A percentile compares a stretch with the other conserved stretches of the same genome.
These are phyloP conservation scores for Sisyra terminalis DNA, from an alignment of 2,888 invertebrate genomes.

Conservation along the genomic window DNA sequence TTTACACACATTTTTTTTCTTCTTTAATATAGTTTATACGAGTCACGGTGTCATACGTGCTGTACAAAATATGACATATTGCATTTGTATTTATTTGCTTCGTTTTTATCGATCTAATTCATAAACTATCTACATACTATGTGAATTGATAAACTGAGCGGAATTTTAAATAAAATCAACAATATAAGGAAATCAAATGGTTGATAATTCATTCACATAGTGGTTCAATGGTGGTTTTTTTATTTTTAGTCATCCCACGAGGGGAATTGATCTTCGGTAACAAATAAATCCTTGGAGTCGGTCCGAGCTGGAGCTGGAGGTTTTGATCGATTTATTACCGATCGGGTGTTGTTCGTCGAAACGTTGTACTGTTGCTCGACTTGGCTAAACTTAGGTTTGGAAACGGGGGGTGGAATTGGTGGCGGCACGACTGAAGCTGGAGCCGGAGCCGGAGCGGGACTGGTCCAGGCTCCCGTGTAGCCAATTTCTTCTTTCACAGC, in stretches of 20 bases:
- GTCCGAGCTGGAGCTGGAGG: constrained; percentile 19
- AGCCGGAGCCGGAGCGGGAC: constrained; percentile 10
- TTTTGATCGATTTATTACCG: constrained; percentile 20
- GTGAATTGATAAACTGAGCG: too few species aligned
- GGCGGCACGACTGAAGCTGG: constrained; percentile 24
- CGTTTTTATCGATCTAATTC: too few species aligned
- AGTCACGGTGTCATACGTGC: too few species aligned
- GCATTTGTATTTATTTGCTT: too few species aligned
- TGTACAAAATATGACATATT: too few species aligned
- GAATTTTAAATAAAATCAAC: too few species aligned
- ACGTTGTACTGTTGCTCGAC: constrained; percentile 26
- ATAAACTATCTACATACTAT: too few species aligned
- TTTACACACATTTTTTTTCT: too few species aligned
- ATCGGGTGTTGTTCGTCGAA: constrained; percentile 24
- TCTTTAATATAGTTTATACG: too few species aligned
- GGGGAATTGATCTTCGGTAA: constrained; percentile 41
- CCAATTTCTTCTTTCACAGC: constrained; percentile 18
- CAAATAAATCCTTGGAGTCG: constrained; percentile 28
- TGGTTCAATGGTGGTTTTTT: too few species aligned
- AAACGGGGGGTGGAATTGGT: constrained; percentile 20
- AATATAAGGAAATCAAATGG: too few species aligned
- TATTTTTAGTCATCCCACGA: constrained; percentile 53
- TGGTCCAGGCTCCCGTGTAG: constrained; percentile 5
- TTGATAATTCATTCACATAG: too few species aligned
- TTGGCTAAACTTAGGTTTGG: constrained; percentile 20